Base-by-base conservation (phyloP, 2,888 invertebrate species). In the Pristionchus arcanus region DNA sequence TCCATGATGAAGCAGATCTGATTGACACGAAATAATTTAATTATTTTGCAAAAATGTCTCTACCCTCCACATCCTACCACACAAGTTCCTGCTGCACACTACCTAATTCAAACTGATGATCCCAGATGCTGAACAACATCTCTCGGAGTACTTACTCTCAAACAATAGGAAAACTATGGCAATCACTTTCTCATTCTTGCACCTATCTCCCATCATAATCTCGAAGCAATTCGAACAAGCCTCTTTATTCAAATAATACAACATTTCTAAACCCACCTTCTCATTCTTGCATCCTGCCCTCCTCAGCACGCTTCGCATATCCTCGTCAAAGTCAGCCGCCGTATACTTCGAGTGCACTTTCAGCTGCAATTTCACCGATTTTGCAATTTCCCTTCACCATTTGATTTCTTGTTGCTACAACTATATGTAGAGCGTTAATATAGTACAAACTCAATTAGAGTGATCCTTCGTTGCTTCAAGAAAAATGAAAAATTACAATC, bases 341-440 rank as follows among this genome's bases (percentile, higher is more conserved):
- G 98, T 98, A 96, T 99, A 99, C 96, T 99, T 99, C 96, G 99
- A 99, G 96, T 99, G 99, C 25, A 98, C 97, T 97, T 97, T 94
- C 34, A 94, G 91, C 92, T 94, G 90, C 71, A 93, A 90, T 63
- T 34, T 15, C 37, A 87, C 15, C 16, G 4, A 71, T 71, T 71
- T 31, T 34, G 7, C 3, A 71, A 28, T 31, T 71, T 28, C 71
- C n/a, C 77, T 37, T 49, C 42, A 49, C 42, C 42, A 49, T 9
- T 4, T 19, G 13, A 37, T 34, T 25, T 2, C 77, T 34, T 13
- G 77, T 77, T 77, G 37, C 31, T 21, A n/a, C 13, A 77, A 34
- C 21, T 71, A 77, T 2, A 19, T 11, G 42, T 42, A 19, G 42
- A 42, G 16, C 19, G 19, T 25, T 49, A 21, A 1, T 42, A 0